A percentile compares a stretch with the other conserved stretches of the same genome.
phyloP scores from a whole-genome alignment of 1,140 invertebrate species.

The Nasonia longicornis region DNA sequence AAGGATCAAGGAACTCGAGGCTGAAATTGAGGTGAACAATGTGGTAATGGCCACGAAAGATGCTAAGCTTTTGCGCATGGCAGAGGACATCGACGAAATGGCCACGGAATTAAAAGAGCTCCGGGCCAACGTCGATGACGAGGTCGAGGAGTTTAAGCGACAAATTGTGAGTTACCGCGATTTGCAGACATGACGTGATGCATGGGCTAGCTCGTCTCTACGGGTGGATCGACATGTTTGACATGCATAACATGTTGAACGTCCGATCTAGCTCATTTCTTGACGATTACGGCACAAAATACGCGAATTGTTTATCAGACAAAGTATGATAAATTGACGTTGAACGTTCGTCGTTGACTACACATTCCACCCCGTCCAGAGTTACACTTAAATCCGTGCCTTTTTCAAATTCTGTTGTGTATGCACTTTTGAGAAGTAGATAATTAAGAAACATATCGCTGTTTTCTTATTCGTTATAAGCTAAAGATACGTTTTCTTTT shows the following conservation, averaged over 20 bases:
- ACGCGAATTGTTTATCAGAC: background rate
- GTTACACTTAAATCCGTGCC: background rate
- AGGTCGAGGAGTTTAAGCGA: conserved; percentile 73
- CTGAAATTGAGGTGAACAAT: conserved; percentile 78
- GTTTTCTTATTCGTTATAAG: conserved; percentile 7
- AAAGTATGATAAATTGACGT: background rate
- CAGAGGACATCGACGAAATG: conserved; percentile 75
- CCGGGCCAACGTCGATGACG: conserved; percentile 73
- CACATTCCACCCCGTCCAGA: conserved; percentile 19
- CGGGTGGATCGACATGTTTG: background rate
- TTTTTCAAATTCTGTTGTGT: conserved; percentile 19
- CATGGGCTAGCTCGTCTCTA: conserved; percentile 4
- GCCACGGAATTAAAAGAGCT: conserved; percentile 74
- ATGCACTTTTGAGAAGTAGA: conserved; percentile 11
- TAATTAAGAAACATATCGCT: conserved; percentile 6
- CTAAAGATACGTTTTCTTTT: conserved; percentile 9
- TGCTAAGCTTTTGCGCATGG: conserved; percentile 75
- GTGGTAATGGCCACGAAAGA: conserved; percentile 79
- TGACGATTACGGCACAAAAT: background rate
- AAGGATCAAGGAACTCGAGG: conserved; percentile 75
- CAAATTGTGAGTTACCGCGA: conserved; percentile 77
- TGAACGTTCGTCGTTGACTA: background rate
- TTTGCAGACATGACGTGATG: conserved; percentile 31
- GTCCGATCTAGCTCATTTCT: conserved; percentile 12
- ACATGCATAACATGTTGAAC: conserved; percentile 10